Evolutionary conservation across 2,888 invertebrate species (phyloP).

Genomic region (Dexiosoma caninum): DNA sequence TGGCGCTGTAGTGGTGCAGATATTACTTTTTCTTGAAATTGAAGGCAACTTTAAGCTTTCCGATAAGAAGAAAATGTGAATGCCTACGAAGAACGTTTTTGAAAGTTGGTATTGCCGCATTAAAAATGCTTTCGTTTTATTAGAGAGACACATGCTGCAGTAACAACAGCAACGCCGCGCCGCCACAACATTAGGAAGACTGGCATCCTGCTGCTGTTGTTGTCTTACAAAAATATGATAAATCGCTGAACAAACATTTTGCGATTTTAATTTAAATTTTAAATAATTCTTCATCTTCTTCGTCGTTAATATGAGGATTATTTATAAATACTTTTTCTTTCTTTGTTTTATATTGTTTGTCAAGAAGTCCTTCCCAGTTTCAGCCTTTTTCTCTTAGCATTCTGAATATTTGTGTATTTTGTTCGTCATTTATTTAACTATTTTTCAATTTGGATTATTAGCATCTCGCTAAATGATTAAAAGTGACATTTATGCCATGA

Average conservation of each 20-base stretch:
- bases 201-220: conserved; percentile 56
- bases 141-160: conserved; percentile 33
- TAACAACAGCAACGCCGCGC: not conserved
- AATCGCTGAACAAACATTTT: conserved; percentile 50
- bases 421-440: conserved; percentile 69
- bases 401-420: conserved; percentile 38
- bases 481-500: conserved; percentile 77
- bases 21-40: too few species aligned
- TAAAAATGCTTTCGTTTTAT: too few species aligned
- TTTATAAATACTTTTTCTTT: conserved; percentile 1
- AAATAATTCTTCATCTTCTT: conserved; percentile 41
- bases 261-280: conserved; percentile 56
- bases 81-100: too few species aligned
- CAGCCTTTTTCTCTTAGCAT: not conserved
- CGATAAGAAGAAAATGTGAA: too few species aligned
- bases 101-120: too few species aligned
- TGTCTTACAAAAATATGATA: conserved; percentile 63
- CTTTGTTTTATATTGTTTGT: conserved; percentile 3
- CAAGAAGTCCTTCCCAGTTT: not conserved
- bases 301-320: conserved; percentile 35
- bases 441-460: conserved; percentile 67
- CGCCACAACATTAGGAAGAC: not conserved
- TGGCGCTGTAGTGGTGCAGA: too few species aligned
- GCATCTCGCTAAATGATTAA: conserved; percentile 71
- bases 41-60: too few species aligned